Evolutionary conservation across 1,140 invertebrate species (phyloP), one percentile per base, ranked within the genome.

Genomic region (Cydia fagiglandana): DNA sequence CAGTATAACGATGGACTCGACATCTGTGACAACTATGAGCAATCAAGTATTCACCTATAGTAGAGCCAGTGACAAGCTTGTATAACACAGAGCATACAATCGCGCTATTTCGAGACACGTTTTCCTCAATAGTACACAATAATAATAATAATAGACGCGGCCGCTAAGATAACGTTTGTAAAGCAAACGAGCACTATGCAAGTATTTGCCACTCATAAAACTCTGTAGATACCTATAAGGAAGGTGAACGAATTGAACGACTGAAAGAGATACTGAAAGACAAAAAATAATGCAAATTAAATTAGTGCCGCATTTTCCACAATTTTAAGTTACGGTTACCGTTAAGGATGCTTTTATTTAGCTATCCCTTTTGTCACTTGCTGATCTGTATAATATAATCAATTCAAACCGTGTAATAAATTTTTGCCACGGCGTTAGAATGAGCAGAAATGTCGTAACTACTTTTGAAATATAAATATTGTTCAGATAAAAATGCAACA

Each of bases 91-190:
- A 50, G 47, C 15, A 50, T 83, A 87, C 86, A 86, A 87, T 84
- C 81, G 82, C 77, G 86, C 88, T 88, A 89, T 89, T 88, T 88
- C 83, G 80, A 87, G 87, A 86, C 80, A 82, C 83, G 84, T 89
- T 91, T 88, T 88, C 87, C 89, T 89, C 84, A 84, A 88, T 87
- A 85, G 87, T 86, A 86, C 83, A 80, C 81, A 9, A 77, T 78
- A 84, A 83, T 83, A 84, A 83, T 83, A 84, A 84, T 86, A 88
- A 88, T 86, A 83, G 83, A 77, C 82, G 79, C 79, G 75, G 75
- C 75, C 73, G 79, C 77, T 13, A 50, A 83, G 78, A 80, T 79
- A 79, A 79, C 77, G 66, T 77, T 64, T 64, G 24, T 15, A 15
- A 64, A 64, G 64, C 20, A 20, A 64, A 12, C 64, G 28, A 13